phyloP scores from a whole-genome alignment of 2,888 invertebrate species.

The Anticlea derivata region DNA sequence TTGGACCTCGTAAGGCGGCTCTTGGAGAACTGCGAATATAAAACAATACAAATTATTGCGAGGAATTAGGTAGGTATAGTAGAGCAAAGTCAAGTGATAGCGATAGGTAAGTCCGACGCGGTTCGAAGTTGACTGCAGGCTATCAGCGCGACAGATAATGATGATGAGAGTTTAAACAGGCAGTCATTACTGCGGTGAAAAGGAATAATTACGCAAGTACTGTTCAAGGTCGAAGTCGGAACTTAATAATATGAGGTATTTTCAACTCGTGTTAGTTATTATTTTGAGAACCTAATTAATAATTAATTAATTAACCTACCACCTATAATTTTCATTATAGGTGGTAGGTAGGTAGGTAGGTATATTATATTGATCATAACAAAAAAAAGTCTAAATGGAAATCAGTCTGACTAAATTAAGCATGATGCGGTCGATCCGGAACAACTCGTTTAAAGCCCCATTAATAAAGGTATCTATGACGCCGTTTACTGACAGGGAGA shows the following conservation, averaged over 20 bases:
- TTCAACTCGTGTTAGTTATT: background rate
- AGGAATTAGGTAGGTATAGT: slow-evolving; percentile 32
- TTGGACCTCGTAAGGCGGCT: slow-evolving; percentile 80
- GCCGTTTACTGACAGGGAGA: too few species aligned
- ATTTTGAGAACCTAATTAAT: background rate
- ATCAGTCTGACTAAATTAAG: too few species aligned
- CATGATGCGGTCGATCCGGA: too few species aligned
- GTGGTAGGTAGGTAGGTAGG: too few species aligned
- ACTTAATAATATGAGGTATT: too few species aligned
- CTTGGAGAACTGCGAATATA: slow-evolving; percentile 64
- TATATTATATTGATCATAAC: too few species aligned
- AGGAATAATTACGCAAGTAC: slow-evolving; percentile 28
- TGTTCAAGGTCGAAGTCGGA: slow-evolving; percentile 21
- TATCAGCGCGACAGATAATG: slow-evolving; percentile 62
- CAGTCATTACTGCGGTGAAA: slow-evolving; percentile 35
- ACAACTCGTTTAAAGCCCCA: too few species aligned
- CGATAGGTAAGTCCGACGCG: slow-evolving; percentile 40
- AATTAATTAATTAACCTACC: background rate
- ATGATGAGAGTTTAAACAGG: slow-evolving; percentile 54
- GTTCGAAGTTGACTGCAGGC: slow-evolving; percentile 47
- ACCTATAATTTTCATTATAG: background rate
- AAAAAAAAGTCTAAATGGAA: too few species aligned
- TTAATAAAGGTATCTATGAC: too few species aligned
- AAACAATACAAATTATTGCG: slow-evolving; percentile 37
- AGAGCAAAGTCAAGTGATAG: slow-evolving; percentile 46